A percentile compares a stretch with the other conserved stretches of the same genome.
Evolutionary conservation across 2,113 vertebrate genomes (phyloP).

Genomic region (Rafetus swinhoei): DNA sequence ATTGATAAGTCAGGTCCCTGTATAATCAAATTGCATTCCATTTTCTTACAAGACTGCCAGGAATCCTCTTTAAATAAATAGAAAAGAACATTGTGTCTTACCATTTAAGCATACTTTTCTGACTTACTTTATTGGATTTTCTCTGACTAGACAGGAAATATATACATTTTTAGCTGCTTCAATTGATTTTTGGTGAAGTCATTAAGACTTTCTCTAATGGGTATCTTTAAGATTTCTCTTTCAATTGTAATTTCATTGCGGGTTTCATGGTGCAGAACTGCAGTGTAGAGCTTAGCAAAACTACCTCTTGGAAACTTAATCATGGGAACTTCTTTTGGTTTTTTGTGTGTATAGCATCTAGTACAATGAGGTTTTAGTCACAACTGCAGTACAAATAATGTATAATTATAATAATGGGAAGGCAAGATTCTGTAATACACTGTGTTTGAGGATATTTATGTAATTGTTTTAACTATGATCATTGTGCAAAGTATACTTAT

Average conservation of each 20-base stretch:
- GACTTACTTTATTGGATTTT: neutral
- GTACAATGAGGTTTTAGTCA: neutral
- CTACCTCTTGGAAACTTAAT: neutral
- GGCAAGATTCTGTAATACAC: neutral
- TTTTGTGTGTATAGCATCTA: neutral
- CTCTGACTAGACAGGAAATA: neutral
- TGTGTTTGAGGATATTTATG: neutral
- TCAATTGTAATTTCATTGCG: neutral
- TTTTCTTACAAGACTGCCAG: neutral
- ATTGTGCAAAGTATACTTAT: neutral
- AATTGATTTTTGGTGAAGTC: neutral
- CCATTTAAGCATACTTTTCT: neutral
- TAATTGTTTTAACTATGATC: neutral
- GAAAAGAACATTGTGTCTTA: neutral
- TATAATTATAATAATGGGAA: neutral
- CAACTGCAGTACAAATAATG: neutral
- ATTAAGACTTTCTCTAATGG: neutral
- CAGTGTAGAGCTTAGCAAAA: neutral
- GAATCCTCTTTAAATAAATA: neutral
- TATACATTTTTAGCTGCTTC: fast-evolving
- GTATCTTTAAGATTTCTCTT: neutral
- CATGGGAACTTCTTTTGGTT: neutral
- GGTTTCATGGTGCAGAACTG: neutral
- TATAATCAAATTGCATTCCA: neutral
- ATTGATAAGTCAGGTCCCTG: fast-evolving